A percentile compares a stretch with the other conserved stretches of the same genome.
Conservation (phyloP, 2,797 vertebrate genomes). For the Heteromormyrus szaboi region DNA sequence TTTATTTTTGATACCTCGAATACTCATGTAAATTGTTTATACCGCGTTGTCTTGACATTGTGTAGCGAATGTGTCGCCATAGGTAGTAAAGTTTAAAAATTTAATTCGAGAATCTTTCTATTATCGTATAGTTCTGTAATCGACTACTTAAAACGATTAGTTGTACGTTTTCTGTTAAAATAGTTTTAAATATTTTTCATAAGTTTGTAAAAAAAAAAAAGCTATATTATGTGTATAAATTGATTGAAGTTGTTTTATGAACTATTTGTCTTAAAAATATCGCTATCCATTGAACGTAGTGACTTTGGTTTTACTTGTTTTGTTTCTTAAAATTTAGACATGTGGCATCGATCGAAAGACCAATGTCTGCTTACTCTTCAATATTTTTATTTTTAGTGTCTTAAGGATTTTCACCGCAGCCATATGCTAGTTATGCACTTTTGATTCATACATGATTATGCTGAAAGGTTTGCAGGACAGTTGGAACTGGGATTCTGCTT, state of each 20-base stretch:
- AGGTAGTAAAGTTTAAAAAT: background rate
- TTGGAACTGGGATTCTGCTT: background rate
- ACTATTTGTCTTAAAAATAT: background rate
- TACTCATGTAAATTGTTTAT: background rate
- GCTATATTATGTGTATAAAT: background rate
- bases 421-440: background rate
- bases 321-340: background rate
- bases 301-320: background rate
- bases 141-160: background rate
- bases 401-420: background rate
- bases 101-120: background rate
- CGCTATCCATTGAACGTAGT: background rate
- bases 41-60: background rate
- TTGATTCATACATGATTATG: background rate
- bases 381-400: background rate
- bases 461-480: background rate
- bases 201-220: background rate
- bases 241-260: background rate
- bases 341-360: background rate
- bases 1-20: background rate
- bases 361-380: background rate
- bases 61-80: background rate
- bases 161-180: background rate
- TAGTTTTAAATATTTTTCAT: background rate
- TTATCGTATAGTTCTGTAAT: background rate